Base-by-base conservation (phyloP, 2,797 vertebrate species). In the Apogon talboti region DNA sequence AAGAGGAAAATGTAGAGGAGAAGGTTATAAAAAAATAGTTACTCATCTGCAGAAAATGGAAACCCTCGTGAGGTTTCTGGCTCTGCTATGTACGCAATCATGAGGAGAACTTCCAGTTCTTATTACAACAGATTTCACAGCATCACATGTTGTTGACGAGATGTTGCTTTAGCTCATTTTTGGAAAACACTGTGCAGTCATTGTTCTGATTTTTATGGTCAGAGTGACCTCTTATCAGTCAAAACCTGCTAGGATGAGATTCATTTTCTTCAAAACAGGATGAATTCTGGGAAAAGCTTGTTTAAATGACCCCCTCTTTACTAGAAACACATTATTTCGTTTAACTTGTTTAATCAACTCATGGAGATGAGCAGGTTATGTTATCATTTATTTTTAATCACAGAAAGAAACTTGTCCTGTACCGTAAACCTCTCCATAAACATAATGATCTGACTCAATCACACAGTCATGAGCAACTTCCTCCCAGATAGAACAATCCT, bases 91-190 rank as follows among this genome's bases (percentile, higher is more conserved):
- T 18, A 55, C 42, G 38, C 2, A 52, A 48, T 68, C 18, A 67
- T 12, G 15, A 61, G 40, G 48, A 7, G n/a, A 62, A 74, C 10
- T 0, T 47, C 9, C 51, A 48, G 48, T 50, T 83, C 67, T 60
- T 54, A 50, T 69, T 72, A 43, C 9, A 71, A 41, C 45, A 35
- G 24, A 40, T 61, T 70, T 64, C 16, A 54, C 9, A 80, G 60
- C 57, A 45, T 87, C 83, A 87, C 84, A 84, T 84, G 79, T 21
- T 83, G 77, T 44, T 79, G 70, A 79, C 42, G 5, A 59, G 42
- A 80, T 44, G 50, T 24, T 78, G 47, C 55, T 76, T 48, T 2
- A 10, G 61, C 14, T 61, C 45, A 1, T 37, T 46, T 71, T 35
- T 9, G 19, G 44, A 53, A 53, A 58, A 72, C 45, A 81, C 67